Percentiles rank a stretch among this genome's conserved stretches.
These are phyloP conservation scores for Syngnathus typhle DNA, from an alignment of 2,113 vertebrate species.

Conservation along the genomic window DNA sequence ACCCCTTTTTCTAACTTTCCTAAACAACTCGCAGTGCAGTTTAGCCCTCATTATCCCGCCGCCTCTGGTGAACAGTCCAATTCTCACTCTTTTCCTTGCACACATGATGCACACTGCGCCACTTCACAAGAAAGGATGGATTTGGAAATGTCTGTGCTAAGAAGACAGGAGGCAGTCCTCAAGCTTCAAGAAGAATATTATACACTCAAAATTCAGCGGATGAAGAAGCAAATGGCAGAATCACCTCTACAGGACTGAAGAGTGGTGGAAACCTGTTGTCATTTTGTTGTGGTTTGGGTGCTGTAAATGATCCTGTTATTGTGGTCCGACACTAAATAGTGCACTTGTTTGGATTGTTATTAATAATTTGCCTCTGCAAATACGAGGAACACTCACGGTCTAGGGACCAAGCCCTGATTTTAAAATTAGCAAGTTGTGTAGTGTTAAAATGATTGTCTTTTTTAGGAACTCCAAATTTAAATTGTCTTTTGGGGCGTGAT, in stretches of 20 bases:
- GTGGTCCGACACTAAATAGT: not conserved
- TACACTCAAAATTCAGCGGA: slow-evolving; percentile 48
- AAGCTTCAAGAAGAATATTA: slow-evolving; percentile 60
- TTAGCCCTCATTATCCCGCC: slow-evolving; percentile 1
- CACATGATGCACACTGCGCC: slow-evolving; percentile 11
- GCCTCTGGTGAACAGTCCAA: slow-evolving; percentile 14
- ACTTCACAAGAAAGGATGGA: slow-evolving; percentile 38
- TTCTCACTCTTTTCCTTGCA: slow-evolving; percentile 10
- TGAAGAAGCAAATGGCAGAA: slow-evolving; percentile 42
- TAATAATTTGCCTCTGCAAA: not conserved
- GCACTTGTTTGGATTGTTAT: not conserved
- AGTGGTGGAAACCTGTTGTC: not conserved
- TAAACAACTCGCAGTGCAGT: slow-evolving; percentile 9
- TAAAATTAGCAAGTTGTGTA: too few species aligned
- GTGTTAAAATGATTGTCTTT: too few species aligned
- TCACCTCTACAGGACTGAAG: slow-evolving; percentile 19
- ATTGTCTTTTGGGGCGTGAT: not conserved
- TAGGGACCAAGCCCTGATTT: not conserved
- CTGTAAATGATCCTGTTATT: not conserved
- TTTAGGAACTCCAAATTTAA: too few species aligned
- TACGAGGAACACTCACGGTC: not conserved
- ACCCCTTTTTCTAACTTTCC: slow-evolving; percentile 6
- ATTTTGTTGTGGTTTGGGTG: not conserved
- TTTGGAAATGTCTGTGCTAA: slow-evolving; percentile 55
- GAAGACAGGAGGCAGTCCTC: slow-evolving; percentile 52